Percentiles rank a stretch among this genome's conserved stretches.
These are phyloP conservation scores for Protaetia brevitarsis DNA, from an alignment of 1,140 invertebrate genomes.

Conservation along the genomic window DNA sequence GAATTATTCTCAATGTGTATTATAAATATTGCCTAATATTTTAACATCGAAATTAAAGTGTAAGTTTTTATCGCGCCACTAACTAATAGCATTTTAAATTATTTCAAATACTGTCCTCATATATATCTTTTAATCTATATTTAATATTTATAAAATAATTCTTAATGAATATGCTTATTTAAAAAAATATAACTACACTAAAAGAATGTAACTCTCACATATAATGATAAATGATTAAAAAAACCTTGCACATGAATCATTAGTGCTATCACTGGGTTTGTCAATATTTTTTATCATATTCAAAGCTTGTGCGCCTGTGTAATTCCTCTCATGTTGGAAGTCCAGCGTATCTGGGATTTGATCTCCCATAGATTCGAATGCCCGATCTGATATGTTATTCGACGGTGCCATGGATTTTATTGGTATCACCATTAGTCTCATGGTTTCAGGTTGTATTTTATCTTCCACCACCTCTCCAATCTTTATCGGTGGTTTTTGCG, in stretches of 20 bases:
- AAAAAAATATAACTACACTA: no score
- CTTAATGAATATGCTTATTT: no score
- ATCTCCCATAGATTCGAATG: slow-evolving; percentile 49
- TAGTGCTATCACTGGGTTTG: not conserved
- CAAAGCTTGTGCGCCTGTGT: slow-evolving; percentile 43
- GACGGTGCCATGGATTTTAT: slow-evolving; percentile 40
- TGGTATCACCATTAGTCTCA: slow-evolving; percentile 47
- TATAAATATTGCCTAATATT: no score
- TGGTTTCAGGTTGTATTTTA: slow-evolving; percentile 37
- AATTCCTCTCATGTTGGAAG: slow-evolving; percentile 41
- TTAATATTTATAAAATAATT: no score
- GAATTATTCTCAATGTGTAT: no score
- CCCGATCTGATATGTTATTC: slow-evolving; percentile 49
- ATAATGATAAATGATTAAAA: not conserved
- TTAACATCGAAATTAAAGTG: no score
- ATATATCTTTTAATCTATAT: no score
- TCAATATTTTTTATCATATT: slow-evolving; percentile 32
- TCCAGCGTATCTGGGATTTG: slow-evolving; percentile 45
- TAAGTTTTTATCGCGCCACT: no score
- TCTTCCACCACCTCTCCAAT: slow-evolving; percentile 48
- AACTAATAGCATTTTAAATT: no score
- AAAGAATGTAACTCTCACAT: no score
- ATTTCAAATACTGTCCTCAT: no score
- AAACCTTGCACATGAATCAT: not conserved
- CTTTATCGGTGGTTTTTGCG: slow-evolving; percentile 30